Conservation (phyloP, 1,140 invertebrate species). For the Drosophila equinoxialis region DNA sequence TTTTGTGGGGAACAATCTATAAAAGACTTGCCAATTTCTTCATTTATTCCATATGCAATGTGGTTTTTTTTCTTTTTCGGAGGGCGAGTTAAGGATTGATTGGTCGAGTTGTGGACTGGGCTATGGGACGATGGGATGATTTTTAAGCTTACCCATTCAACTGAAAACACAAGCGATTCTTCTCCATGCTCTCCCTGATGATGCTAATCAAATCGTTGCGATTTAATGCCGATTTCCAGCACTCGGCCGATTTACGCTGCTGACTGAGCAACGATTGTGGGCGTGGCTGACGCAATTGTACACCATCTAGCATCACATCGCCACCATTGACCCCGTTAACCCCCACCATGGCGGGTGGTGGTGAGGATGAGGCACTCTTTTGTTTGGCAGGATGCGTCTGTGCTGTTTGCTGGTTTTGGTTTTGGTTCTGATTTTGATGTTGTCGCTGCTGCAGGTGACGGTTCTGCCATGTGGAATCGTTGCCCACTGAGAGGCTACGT, state of each 20-base stretch:
- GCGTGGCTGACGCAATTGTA: slow-evolving; percentile 75
- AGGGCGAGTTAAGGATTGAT: background rate
- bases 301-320: slow-evolving; percentile 73
- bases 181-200: slow-evolving; percentile 95
- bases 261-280: slow-evolving; percentile 58
- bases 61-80: too few relatives aligned
- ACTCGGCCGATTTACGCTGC: slow-evolving; percentile 77
- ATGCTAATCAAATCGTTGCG: slow-evolving; percentile 92
- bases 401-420: slow-evolving; percentile 44
- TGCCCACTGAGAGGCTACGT: slow-evolving; percentile 81
- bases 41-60: background rate
- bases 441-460: slow-evolving; percentile 57
- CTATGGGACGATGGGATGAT: background rate
- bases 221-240: slow-evolving; percentile 87
- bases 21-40: too few relatives aligned
- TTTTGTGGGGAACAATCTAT: too few relatives aligned
- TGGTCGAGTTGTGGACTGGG: background rate
- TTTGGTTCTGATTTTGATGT: slow-evolving; percentile 44
- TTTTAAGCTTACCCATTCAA: slow-evolving; percentile 86
- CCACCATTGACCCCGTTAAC: slow-evolving; percentile 8
- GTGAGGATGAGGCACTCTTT: slow-evolving; percentile 60
- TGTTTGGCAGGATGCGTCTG: slow-evolving; percentile 31
- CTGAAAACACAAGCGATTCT: slow-evolving; percentile 93
- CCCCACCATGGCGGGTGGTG: slow-evolving; percentile 23
- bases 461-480: slow-evolving; percentile 76